Evolutionary conservation across 2,797 vertebrate genomes (phyloP), one percentile per base, ranked within the genome.

Genomic region (Betta splendens): DNA sequence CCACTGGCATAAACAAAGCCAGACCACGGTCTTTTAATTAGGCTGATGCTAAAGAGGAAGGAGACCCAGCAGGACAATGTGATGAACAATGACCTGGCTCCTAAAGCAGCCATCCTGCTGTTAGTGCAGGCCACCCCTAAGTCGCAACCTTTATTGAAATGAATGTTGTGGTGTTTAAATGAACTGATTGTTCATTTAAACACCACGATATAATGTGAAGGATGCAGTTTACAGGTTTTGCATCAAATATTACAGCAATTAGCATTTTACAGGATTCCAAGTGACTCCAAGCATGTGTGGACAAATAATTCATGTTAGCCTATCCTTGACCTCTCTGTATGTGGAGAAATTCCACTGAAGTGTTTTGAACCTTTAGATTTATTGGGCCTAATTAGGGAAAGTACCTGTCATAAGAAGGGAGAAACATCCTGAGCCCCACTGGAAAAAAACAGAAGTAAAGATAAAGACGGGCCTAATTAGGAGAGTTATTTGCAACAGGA

Each of bases 1-100:
- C 46, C 43, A 25, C 49, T 28, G 29, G 9, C 39, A 69, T 57
- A 56, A 72, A 70, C 63, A 75, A 59, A 77, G 28, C 42, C 29
- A 72, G 51, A 68, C 54, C 76, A 66, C 23, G 44, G 64, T 70
- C 18, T 71, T 28, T 53, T 71, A 82, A 83, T 85, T 68, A 82
- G 64, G 38, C 48, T 45, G 49, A 59, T 58, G 45, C 50, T 70
- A 58, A 47, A 72, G 38, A 40, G 46, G 43, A 64, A 58, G 33
- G 23, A 67, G 37, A 51, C 43, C 9, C 56, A 57, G 68, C 53
- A 51, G 45, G 65, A 61, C 59, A 57, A 43, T 35, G 29, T 44
- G 37, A 22, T 37, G 39, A 67, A 77, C 57, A 68, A 69, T 55
- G 37, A 57, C 36, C 43, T 22, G 11, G 22, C 54, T 54, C 73